Evolutionary conservation across 2,888 invertebrate genomes (phyloP).

Genomic region (Eudemis profundana): DNA sequence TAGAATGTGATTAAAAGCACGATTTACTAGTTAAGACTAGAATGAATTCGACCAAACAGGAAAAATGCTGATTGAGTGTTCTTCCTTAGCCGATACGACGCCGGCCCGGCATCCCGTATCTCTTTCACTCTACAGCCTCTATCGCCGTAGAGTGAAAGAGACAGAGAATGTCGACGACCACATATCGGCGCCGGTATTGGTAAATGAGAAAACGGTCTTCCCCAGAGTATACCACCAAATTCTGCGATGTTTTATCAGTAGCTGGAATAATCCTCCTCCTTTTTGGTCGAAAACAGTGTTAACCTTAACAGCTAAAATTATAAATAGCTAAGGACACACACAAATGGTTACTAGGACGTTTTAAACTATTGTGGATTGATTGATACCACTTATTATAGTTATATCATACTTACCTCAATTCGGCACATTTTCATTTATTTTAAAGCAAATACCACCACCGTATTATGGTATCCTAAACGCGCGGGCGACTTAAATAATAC

Average conservation of each 20-base stretch:
- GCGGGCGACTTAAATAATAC: too few species aligned
- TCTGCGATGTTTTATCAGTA: too few species aligned
- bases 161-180: too few species aligned
- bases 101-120: too few species aligned
- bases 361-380: not conserved
- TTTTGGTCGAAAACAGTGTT: not conserved
- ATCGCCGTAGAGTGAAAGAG: too few species aligned
- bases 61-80: too few species aligned
- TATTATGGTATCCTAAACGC: not conserved
- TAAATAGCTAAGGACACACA: slow-evolving; percentile 7
- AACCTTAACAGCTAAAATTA: not conserved
- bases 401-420: slow-evolving; percentile 7
- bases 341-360: slow-evolving; percentile 6
- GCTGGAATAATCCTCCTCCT: too few species aligned
- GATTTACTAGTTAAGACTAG: not conserved
- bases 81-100: too few species aligned
- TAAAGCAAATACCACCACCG: slow-evolving; percentile 8
- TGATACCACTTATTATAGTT: not conserved
- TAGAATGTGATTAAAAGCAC: not conserved
- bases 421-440: not conserved
- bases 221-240: too few species aligned
- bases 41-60: not conserved
- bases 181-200: too few species aligned
- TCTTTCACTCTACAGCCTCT: too few species aligned
- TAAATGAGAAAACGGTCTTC: too few species aligned